Base-by-base conservation (phyloP, 1,140 invertebrate genomes). In the Zaprionus ghesquierei region DNA sequence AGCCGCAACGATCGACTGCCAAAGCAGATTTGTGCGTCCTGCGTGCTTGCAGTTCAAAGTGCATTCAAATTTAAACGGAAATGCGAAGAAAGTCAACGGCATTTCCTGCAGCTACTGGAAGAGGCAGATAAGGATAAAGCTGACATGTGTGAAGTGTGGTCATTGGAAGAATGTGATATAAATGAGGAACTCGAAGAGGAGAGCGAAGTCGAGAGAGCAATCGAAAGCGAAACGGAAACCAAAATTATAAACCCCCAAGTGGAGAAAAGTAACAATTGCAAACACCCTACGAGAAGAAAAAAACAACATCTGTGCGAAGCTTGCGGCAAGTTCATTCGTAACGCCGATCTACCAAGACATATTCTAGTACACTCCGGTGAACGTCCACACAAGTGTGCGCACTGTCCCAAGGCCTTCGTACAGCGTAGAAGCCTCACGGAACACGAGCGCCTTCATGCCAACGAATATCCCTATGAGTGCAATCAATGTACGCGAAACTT, bases 391-490 rank as follows among this genome's bases (percentile, higher is more conserved):
- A 35, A 55, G 5, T 70, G 50, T 9, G 1, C 5, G 3, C 60
- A 70, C 12, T 56, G 60, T 15, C 10, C 13, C 12, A 69, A 69
- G 25, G 4, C 15, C 2, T 69, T 69, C 12, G 49, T 33, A 0
- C 65, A 61, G 49, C 59, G 58, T 10, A 31, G 18, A 13, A 51
- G 27, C 10, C 49, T 69, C 8, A 25, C 98, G 93, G 94, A 99
- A 61, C 98, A 99, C 93, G 98, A 97, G 70, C 98, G 98, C 93
- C 96, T 98, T 82, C 98, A 99, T 93, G 97, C 98, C 94, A 96
- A 98, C 76, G 98, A 99, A 93, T 97, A 98, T 93, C 98, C 98
- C 31, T 99, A 99, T 95, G 98, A 99, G 93, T 99, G 98, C 94
- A 96, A 96, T 23, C 97, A 98, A 92, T 99, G 98, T 94, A 96